Evolutionary conservation across 2,797 vertebrate species (phyloP).

Genomic region (Paguma larvata): DNA sequence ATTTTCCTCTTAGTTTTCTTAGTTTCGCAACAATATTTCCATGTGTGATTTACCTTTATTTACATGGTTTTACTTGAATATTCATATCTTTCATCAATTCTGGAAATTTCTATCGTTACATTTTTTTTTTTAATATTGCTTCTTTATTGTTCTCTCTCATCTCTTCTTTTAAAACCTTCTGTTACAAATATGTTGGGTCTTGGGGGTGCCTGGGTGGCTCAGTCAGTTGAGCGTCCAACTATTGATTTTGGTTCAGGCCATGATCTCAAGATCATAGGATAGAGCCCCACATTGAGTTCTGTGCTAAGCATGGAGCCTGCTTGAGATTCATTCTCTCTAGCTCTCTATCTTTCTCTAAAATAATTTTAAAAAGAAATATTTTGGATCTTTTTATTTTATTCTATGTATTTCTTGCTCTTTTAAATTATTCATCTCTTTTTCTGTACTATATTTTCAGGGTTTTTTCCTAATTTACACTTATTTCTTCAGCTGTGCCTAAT

Average conservation of each 20-base stretch:
- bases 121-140: background rate
- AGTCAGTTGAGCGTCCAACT: too few species aligned
- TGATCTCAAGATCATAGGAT: too few species aligned
- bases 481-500: background rate
- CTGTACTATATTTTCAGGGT: background rate
- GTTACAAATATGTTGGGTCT: background rate
- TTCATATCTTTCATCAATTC: background rate
- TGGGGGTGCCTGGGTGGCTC: too few species aligned
- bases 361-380: too few species aligned
- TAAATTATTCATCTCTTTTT: background rate
- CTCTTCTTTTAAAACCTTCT: background rate
- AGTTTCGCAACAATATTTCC: background rate
- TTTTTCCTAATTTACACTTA: background rate
- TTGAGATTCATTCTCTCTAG: too few species aligned
- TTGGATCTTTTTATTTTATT: background rate
- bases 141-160: background rate
- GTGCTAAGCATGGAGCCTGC: too few species aligned
- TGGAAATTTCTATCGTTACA: background rate
- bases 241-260: too few species aligned
- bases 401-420: constrained; percentile 5
- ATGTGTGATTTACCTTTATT: background rate
- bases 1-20: constrained; percentile 35
- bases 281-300: too few species aligned
- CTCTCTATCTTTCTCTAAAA: too few species aligned
- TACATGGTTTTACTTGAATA: background rate